Percentiles rank a stretch among this genome's conserved stretches.
phyloP scores from a whole-genome alignment of 2,797 vertebrate species.

The Sebastes trivittatus region DNA sequence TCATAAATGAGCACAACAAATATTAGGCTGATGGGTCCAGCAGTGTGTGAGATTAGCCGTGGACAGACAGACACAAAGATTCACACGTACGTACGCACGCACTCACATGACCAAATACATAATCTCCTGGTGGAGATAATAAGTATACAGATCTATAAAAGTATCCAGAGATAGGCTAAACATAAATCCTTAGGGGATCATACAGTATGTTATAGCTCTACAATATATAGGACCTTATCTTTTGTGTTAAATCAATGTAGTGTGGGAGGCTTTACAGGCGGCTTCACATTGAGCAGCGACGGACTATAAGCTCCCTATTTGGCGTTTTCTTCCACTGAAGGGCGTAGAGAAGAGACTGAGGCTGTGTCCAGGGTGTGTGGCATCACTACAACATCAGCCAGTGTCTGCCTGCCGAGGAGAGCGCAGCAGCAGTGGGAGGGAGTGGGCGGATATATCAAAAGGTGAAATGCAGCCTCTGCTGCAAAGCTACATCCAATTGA shows the following conservation, averaged over 20 bases:
- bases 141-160: not conserved
- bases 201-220: conserved; percentile 8
- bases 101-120: not conserved
- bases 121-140: not conserved
- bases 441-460: conserved; percentile 78
- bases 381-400: conserved; percentile 67
- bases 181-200: not conserved
- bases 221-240: conserved; percentile 26
- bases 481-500: conserved; percentile 65
- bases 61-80: not conserved
- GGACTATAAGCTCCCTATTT: conserved; percentile 61
- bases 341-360: conserved; percentile 52
- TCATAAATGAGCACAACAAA: not conserved
- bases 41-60: not conserved
- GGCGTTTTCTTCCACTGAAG: conserved; percentile 52
- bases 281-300: conserved; percentile 44
- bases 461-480: conserved; percentile 72
- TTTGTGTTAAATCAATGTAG: conserved; percentile 41
- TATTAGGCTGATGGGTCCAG: not conserved
- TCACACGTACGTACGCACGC: not conserved
- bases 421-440: conserved; percentile 73
- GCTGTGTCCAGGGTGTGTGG: conserved; percentile 64
- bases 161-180: not conserved
- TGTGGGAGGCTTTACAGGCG: conserved; percentile 62
- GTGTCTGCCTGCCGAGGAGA: conserved; percentile 64